Percentiles rank a stretch among this genome's conserved stretches.
Conservation (phyloP, 2,888 invertebrate species). For the Sarcophaga caerulescens region DNA sequence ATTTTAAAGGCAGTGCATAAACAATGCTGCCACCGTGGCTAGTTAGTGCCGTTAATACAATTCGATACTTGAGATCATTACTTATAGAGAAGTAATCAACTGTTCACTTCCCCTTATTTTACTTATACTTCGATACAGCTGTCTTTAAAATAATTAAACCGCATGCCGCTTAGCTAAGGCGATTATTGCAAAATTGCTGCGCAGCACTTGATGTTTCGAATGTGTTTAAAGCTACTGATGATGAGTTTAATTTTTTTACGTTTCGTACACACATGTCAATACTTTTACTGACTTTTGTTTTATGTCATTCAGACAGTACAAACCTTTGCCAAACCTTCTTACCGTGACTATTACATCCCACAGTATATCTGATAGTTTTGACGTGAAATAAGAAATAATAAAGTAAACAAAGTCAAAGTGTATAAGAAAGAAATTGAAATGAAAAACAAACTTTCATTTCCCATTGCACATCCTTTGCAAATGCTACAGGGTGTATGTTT, state of each 20-base stretch:
- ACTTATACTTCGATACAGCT: too few species aligned
- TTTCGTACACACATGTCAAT: not conserved
- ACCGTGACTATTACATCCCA: not conserved
- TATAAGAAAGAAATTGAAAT: constrained; percentile 14
- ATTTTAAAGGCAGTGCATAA: too few species aligned
- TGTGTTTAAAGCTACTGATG: too few species aligned
- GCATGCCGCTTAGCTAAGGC: too few species aligned
- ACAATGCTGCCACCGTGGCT: too few species aligned
- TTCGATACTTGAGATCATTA: too few species aligned
- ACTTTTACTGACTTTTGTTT: not conserved
- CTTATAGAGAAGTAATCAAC: too few species aligned
- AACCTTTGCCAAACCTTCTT: not conserved
- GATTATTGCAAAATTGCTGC: too few species aligned
- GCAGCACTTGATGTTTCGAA: too few species aligned
- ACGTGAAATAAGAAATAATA: not conserved
- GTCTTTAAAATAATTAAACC: too few species aligned
- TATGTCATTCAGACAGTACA: not conserved
- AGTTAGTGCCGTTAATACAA: too few species aligned
- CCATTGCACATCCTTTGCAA: constrained; percentile 29
- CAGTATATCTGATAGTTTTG: not conserved
- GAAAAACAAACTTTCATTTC: constrained; percentile 57
- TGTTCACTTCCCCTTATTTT: too few species aligned
- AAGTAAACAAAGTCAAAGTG: not conserved
- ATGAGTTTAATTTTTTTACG: not conserved
- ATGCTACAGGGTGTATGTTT: not conserved